Percentiles rank a stretch among this genome's conserved stretches.
Conservation (phyloP, 2,888 invertebrate genomes). For the Ischnus inquisitorius region DNA sequence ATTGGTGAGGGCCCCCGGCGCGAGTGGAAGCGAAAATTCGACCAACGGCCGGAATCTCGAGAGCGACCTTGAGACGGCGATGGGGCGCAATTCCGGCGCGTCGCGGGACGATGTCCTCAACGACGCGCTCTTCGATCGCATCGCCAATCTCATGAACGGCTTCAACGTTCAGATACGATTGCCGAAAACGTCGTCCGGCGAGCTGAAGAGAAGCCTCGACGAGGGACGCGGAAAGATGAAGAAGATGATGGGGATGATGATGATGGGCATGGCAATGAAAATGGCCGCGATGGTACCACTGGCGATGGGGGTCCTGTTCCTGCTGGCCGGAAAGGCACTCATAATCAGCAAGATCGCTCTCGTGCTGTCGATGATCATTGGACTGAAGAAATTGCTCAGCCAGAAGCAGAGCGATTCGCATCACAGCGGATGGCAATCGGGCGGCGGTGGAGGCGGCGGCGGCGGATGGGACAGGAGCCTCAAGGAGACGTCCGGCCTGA, state of each 20-base stretch:
- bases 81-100: constrained; percentile 88
- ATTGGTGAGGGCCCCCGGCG: constrained; percentile 87
- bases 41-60: constrained; percentile 81
- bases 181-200: constrained; percentile 90
- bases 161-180: constrained; percentile 92
- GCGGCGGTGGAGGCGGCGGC: constrained; percentile 85
- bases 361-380: constrained; percentile 92
- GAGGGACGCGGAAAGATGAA: constrained; percentile 95
- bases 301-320: constrained; percentile 92
- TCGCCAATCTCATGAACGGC: constrained; percentile 91
- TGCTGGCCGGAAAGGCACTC: constrained; percentile 94
- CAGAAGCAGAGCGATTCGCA: constrained; percentile 88
- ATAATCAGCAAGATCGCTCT: constrained; percentile 94
- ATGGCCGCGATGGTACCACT: constrained; percentile 93
- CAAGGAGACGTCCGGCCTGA: constrained; percentile 72
- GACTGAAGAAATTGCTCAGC: constrained; percentile 92
- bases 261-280: constrained; percentile 95
- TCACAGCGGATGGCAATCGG: constrained; percentile 81
- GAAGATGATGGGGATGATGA: constrained; percentile 96
- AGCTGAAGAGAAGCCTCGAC: constrained; percentile 90
- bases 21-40: constrained; percentile 83
- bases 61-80: constrained; percentile 88
- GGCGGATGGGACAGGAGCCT: constrained; percentile 91
- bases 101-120: constrained; percentile 90
- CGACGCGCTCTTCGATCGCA: constrained; percentile 90